These are phyloP conservation scores for Vidua macroura DNA, from an alignment of 2,113 vertebrate genomes.

Conservation along the genomic window DNA sequence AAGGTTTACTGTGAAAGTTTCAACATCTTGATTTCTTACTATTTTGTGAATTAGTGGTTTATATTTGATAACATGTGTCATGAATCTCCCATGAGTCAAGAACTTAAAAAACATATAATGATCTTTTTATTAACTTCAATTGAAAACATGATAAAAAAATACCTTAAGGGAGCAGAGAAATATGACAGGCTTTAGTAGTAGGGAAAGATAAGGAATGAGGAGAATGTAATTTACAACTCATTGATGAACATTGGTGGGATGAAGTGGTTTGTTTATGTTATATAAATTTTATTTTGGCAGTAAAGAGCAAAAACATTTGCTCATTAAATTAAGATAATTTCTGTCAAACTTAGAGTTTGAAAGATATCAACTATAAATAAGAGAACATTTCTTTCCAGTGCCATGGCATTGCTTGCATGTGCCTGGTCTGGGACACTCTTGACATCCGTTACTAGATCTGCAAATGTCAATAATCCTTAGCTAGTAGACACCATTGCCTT, in stretches of 20 bases:
- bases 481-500: neutral
- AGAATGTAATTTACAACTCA: neutral
- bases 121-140: neutral
- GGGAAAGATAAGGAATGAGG: neutral
- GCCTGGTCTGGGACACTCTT: neutral
- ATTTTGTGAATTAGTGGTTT: neutral
- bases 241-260: neutral
- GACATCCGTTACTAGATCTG: neutral
- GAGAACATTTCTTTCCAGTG: neutral
- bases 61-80: neutral
- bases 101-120: neutral
- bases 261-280: rapidly evolving
- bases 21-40: neutral
- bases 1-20: neutral
- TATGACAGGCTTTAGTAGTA: neutral
- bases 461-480: neutral
- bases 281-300: neutral
- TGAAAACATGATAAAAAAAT: neutral
- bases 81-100: neutral
- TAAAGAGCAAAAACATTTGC: neutral
- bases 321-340: neutral
- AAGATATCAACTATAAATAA: neutral
- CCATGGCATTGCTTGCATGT: neutral
- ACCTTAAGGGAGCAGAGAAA: neutral
- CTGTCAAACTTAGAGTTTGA: neutral